These are phyloP conservation scores for Apodemus speciosus DNA, from an alignment of 2,113 vertebrate species.

Conservation along the genomic window DNA sequence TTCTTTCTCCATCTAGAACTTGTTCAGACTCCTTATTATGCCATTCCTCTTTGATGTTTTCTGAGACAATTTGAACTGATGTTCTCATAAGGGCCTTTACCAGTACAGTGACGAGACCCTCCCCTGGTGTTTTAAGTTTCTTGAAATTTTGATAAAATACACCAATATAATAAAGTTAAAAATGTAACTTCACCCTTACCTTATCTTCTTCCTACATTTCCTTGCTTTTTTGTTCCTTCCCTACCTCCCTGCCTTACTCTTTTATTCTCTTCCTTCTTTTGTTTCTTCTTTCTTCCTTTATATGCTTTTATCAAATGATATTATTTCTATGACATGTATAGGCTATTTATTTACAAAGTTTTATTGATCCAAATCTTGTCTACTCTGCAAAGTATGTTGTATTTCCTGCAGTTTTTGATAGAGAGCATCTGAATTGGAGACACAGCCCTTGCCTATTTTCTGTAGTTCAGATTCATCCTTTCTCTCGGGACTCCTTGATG, in stretches of 20 bases:
- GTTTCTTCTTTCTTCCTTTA: background rate
- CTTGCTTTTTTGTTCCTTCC: background rate
- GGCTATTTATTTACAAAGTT: background rate
- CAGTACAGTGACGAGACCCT: background rate
- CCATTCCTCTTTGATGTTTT: background rate
- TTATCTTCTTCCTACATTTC: too few species aligned
- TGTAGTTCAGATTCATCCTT: background rate
- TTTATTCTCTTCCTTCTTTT: background rate
- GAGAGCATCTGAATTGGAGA: too few species aligned
- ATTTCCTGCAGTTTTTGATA: background rate
- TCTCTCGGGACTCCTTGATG: background rate
- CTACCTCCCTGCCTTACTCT: background rate
- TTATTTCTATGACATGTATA: background rate
- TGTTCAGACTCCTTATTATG: background rate
- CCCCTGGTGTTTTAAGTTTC: background rate
- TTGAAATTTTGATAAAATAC: background rate
- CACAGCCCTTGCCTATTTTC: background rate
- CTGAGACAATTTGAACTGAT: background rate
- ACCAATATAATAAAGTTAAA: background rate
- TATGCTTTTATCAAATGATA: background rate
- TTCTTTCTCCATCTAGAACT: background rate
- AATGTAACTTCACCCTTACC: background rate
- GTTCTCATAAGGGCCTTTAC: background rate
- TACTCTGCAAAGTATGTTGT: background rate
- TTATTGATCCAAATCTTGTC: background rate